phyloP scores from a whole-genome alignment of 37 sponge, comb jelly and placozoan genomes.

The Chondrilla cf. caribensis region DNA sequence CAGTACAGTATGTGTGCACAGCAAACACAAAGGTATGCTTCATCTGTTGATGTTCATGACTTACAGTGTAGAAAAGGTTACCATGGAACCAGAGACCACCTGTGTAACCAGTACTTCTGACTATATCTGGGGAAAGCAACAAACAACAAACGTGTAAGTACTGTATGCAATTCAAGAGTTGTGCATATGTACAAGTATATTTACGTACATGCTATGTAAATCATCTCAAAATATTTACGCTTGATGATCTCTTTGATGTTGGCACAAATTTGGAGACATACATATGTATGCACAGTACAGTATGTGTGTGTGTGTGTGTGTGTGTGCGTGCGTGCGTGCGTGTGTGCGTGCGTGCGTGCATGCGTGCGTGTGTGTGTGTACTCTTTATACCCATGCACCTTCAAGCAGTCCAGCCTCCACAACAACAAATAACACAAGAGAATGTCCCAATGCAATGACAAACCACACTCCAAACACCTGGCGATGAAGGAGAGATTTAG shows the following conservation, averaged over 20 bases:
- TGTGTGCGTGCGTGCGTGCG: slow-evolving; percentile 21
- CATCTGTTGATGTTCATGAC: background rate
- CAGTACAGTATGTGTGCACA: no score
- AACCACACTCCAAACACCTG: no score
- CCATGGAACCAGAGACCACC: slow-evolving; percentile 70
- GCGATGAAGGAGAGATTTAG: no score
- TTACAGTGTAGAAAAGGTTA: slow-evolving; percentile 73
- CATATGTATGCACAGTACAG: no score
- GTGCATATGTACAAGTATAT: background rate
- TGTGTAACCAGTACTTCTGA: slow-evolving; percentile 45
- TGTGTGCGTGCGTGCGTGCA: background rate
- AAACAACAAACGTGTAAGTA: no score
- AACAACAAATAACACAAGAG: slow-evolving; percentile 51
- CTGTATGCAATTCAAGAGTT: background rate
- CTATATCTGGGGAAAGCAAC: slow-evolving; percentile 32
- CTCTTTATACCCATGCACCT: slow-evolving; percentile 28
- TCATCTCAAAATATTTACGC: no score
- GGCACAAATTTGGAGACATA: no score
- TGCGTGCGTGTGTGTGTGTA: no score
- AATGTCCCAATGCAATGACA: slow-evolving; percentile 55
- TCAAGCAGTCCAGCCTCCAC: slow-evolving; percentile 34
- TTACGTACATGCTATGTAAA: background rate
- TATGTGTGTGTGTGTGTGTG: background rate
- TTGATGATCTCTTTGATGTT: no score
- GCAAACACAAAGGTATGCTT: background rate